Percentiles rank a stretch among this genome's conserved stretches.
phyloP scores from a whole-genome alignment of 2,113 vertebrate genomes.

The Microcebus jonahi region DNA sequence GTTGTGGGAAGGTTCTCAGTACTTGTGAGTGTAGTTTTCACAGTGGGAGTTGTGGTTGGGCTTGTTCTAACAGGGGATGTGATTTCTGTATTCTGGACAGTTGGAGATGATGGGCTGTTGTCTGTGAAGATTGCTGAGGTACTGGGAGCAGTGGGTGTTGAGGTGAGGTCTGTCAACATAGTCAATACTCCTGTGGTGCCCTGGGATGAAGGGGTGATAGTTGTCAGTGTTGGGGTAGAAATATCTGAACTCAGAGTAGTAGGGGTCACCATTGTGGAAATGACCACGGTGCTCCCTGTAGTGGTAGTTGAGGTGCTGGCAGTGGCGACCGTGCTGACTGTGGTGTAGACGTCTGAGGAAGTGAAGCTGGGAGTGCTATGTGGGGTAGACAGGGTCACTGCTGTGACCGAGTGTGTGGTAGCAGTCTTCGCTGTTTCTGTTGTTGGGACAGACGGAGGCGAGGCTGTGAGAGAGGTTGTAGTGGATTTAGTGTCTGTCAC shows the following conservation, averaged over 20 bases:
- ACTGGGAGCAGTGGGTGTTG: accelerated
- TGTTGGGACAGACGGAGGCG: too few species aligned
- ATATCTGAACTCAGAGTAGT: neutral
- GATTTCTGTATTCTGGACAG: neutral
- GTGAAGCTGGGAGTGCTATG: too few species aligned
- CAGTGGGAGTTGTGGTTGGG: accelerated
- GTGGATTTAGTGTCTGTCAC: too few species aligned
- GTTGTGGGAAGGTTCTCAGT: too few species aligned
- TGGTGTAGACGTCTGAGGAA: too few species aligned
- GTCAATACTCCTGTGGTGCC: accelerated
- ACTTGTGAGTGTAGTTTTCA: neutral
- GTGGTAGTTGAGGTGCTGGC: neutral
- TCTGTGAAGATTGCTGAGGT: accelerated
- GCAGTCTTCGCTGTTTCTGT: too few species aligned
- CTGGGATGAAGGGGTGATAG: accelerated
- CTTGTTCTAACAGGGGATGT: neutral
- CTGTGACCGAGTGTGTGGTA: too few species aligned
- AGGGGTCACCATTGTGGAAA: neutral
- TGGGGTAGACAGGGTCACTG: too few species aligned
- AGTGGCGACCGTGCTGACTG: neutral
- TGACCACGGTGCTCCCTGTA: neutral
- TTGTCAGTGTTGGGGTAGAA: neutral
- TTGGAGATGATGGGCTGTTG: too few species aligned
- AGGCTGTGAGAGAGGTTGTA: too few species aligned
- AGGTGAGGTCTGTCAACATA: too few species aligned